Conservation (phyloP, 2,888 invertebrate species). For the Nowickia ferox region DNA sequence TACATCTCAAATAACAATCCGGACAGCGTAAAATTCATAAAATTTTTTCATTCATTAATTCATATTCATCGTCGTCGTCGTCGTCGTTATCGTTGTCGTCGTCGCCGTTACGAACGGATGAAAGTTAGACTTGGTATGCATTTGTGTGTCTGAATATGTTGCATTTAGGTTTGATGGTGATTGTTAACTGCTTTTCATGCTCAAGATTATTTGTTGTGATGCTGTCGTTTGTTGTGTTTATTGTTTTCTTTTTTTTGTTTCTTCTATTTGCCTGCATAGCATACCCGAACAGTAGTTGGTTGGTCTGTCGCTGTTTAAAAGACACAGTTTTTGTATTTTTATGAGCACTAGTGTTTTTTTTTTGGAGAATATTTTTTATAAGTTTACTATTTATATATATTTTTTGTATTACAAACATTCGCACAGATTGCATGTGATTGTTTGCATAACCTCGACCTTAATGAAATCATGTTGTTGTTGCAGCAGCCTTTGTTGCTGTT, state of each 20-base stretch:
- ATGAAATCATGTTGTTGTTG: constrained; percentile 78
- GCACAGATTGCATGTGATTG: constrained; percentile 75
- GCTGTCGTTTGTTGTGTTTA: constrained; percentile 49
- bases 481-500: constrained; percentile 31
- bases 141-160: constrained; percentile 3
- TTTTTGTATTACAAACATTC: constrained; percentile 53
- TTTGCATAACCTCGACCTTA: constrained; percentile 81
- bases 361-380: constrained; percentile 33
- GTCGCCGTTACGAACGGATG: background rate
- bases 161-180: constrained; percentile 54
- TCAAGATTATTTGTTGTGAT: constrained; percentile 66
- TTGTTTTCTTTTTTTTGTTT: constrained; percentile 9
- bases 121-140: constrained; percentile 4
- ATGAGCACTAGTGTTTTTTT: constrained; percentile 71
- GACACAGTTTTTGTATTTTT: constrained; percentile 65
- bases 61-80: constrained; percentile 39
- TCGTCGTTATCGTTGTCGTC: background rate
- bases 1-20: constrained; percentile 54
- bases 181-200: constrained; percentile 71
- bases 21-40: constrained; percentile 52
- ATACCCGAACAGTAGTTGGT: constrained; percentile 64
- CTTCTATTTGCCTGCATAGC: constrained; percentile 5
- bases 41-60: constrained; percentile 62
- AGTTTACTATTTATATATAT: constrained; percentile 27
- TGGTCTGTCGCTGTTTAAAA: constrained; percentile 39